Conservation (phyloP, 2,797 vertebrate genomes). For the Lemur catta region DNA sequence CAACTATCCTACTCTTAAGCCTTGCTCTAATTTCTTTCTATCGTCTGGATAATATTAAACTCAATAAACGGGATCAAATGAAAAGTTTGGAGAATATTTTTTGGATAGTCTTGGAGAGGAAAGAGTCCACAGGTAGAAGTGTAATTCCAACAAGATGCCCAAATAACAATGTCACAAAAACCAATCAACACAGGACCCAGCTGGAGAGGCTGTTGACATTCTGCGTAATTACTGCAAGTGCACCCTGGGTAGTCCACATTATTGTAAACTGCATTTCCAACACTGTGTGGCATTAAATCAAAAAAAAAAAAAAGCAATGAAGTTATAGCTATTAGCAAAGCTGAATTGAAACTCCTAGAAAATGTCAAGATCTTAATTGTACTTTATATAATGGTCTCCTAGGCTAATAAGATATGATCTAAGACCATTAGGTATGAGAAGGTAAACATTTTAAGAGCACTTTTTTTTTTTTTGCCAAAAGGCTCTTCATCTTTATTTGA, state of each 20-base stretch:
- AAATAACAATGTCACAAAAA: constrained; percentile 73
- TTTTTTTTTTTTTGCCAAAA: constrained; percentile 77
- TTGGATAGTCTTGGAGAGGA: constrained; percentile 40
- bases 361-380: constrained; percentile 87
- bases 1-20: not conserved
- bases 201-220: constrained; percentile 84
- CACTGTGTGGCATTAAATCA: constrained; percentile 72
- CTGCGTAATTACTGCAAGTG: constrained; percentile 81
- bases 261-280: constrained; percentile 81
- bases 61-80: not conserved
- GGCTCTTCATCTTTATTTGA: constrained; percentile 81
- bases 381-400: constrained; percentile 83
- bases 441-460: constrained; percentile 84
- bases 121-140: constrained; percentile 67
- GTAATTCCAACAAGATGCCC: constrained; percentile 74
- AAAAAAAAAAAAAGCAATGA: constrained; percentile 68
- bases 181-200: constrained; percentile 76
- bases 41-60: not conserved
- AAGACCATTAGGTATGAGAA: constrained; percentile 86
- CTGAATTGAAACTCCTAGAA: constrained; percentile 82
- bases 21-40: not conserved
- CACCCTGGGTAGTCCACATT: constrained; percentile 81
- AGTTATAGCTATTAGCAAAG: constrained; percentile 84
- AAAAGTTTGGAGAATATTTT: not conserved
- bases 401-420: constrained; percentile 84